Base-by-base conservation (phyloP, 2,888 invertebrate species). In the Scaptomyza parva region DNA sequence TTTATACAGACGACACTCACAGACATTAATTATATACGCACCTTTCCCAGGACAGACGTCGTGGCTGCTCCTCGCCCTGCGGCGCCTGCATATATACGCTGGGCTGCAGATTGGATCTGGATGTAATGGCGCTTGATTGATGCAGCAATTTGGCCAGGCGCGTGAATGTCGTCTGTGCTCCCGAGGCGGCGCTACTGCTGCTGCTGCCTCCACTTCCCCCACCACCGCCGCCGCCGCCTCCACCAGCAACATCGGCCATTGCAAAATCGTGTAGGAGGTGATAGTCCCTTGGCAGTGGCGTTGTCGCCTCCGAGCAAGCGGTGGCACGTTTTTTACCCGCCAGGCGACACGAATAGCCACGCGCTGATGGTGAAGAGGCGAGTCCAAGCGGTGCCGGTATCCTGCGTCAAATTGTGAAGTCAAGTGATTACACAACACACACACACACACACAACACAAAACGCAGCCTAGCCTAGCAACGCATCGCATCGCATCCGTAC, bases 21-120 rank as follows among this genome's bases (percentile, higher is more conserved):
- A 61, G n/a, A n/a, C 59, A 72, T 77, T 73, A 70, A 77, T 70
- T 67, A 64, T 39, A 71, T 67, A 76, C 89, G 90, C 88, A 93
- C 93, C 93, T 92, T 80, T 93, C 93, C 93, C 93, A 93, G 47
- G 93, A 93, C 64, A 93, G 90, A 53, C 93, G 92, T 57, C 93
- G 90, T 26, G 93, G 92, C 68, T 92, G 91, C 76, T 93, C 92
- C 76, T 93, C 93, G 63, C 89, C 30, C 48, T 54, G 68, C 5
- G 40, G 51, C 70, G 70, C 70, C 24, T 76, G 72, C 88, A 89
- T 64, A 82, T 79, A 54, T 83, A 91, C 26, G 70, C 40, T 9
- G 73, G 76, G 84, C 43, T 79, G 75, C 55, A 82, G 87, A 59
- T 72, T 85, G 68, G 86, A 74, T 73, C 67, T 80, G 66, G 51